Evolutionary conservation across 1,140 invertebrate species (phyloP), one percentile per base, ranked within the genome.

Genomic region (Pseudomyrmex pallidus): DNA sequence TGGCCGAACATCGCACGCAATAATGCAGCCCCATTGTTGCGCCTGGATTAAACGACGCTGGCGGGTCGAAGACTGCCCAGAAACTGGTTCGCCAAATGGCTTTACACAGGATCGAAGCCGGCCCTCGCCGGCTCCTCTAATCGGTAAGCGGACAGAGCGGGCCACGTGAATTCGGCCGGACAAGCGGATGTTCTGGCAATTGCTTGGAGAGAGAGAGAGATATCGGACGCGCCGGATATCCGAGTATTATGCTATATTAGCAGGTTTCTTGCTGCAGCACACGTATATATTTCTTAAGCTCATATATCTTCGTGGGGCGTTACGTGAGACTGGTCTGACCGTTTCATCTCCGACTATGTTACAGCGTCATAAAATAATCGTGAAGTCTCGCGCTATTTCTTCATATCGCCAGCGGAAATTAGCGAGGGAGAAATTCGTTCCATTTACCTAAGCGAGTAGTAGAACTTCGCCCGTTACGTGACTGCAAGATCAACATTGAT

Each of bases 1-100:
- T 20, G 66, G 68, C 67, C 54, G 66, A 72, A 80, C 66, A 72
- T 80, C 54, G 76, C n/a, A 48, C 64, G 76, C 76, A 80, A 80
- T 72, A 80, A 80, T 80, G 54, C 76, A 70, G 44, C 44, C 46
- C 54, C 82, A 66, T 77, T 83, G 82, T 83, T 66, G 54, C 22
- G 66, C 54, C 54, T 20, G 76, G 54, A 80, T 80, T 80, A 72
- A 44, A 80, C 56, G 56, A 35, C 48, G 22, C 44, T 56, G 9
- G 20, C 66, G 44, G 22, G 25, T 25, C 48, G 20, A n/a, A 54
- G 52, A 35, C 44, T 10, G 54, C 1, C 44, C 15, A 48, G n/a
- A n/a, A 70, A 54, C 76, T 20, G 64, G 35, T 70, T 50, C 54
- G 66, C 22, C 64, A 48, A 78, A 70, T 78, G 76, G 76, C 76